These are phyloP conservation scores for Percopsis transmontana DNA, from an alignment of 2,113 vertebrate species.

Conservation along the genomic window DNA sequence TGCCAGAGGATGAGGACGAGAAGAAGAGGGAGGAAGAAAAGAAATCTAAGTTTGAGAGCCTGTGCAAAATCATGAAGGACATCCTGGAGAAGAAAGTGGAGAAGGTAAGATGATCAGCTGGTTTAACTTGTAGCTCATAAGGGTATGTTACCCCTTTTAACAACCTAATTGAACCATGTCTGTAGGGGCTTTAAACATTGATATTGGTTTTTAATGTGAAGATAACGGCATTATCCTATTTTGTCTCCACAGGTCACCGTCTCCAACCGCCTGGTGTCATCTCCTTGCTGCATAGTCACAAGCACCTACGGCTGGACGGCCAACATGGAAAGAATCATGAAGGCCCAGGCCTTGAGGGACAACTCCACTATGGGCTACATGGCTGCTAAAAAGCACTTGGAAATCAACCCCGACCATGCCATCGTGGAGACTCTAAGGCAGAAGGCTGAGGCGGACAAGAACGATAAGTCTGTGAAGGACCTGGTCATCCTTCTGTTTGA, in stretches of 20 bases:
- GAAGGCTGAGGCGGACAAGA: slow-evolving; percentile 83
- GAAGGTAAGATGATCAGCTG: slow-evolving; percentile 65
- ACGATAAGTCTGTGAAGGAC: slow-evolving; percentile 83
- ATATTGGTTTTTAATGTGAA: too few species aligned
- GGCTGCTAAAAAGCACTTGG: slow-evolving; percentile 84
- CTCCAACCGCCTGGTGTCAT: slow-evolving; percentile 80
- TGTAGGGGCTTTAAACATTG: background rate
- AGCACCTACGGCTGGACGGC: slow-evolving; percentile 85
- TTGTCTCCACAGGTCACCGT: slow-evolving; percentile 68
- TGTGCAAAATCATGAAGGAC: slow-evolving; percentile 86
- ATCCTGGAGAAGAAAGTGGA: slow-evolving; percentile 85
- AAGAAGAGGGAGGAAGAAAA: slow-evolving; percentile 81
- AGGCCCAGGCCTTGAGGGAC: slow-evolving; percentile 82
- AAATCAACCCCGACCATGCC: slow-evolving; percentile 81
- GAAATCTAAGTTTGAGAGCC: slow-evolving; percentile 79
- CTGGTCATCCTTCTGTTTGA: slow-evolving; percentile 83
- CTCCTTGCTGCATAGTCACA: slow-evolving; percentile 84
- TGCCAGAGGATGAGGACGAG: slow-evolving; percentile 82
- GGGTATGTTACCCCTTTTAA: background rate
- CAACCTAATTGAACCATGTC: too few species aligned
- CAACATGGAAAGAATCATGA: slow-evolving; percentile 87
- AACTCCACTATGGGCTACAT: slow-evolving; percentile 86
- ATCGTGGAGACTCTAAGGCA: slow-evolving; percentile 80
- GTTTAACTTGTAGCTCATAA: too few species aligned
- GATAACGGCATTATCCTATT: background rate